Conservation (phyloP, 2,888 invertebrate species). For the Andrena flavipes region DNA sequence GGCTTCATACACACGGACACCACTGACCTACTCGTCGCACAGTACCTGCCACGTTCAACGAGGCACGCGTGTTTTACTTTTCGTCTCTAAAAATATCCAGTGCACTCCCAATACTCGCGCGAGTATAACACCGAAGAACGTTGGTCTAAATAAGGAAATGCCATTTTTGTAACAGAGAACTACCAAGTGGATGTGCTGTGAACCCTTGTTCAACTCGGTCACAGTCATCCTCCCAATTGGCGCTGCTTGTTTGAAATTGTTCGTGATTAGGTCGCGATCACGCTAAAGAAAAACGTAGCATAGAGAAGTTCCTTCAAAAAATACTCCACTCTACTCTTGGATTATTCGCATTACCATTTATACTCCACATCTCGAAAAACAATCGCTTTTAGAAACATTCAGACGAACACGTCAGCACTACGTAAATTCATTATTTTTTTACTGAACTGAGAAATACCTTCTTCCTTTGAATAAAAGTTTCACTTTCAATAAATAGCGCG, state of each 20-base stretch:
- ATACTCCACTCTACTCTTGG: too few relatives aligned
- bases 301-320: too few relatives aligned
- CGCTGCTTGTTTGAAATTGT: constrained; percentile 57
- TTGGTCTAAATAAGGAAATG: constrained; percentile 35
- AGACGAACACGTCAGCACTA: too few relatives aligned
- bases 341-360: too few relatives aligned
- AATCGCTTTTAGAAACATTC: too few relatives aligned
- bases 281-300: constrained; percentile 25
- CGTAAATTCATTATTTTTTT: too few relatives aligned
- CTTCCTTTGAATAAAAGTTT: too few relatives aligned
- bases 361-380: too few relatives aligned
- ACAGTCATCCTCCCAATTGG: constrained; percentile 61
- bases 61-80: not conserved
- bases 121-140: not conserved
- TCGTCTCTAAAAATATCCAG: not conserved
- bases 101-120: not conserved
- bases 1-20: constrained; percentile 46
- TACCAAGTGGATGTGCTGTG: constrained; percentile 42
- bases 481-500: too few relatives aligned
- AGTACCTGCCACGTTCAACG: not conserved
- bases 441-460: too few relatives aligned
- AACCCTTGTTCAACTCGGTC: constrained; percentile 58
- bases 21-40: constrained; percentile 41
- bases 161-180: constrained; percentile 41
- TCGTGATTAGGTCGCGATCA: constrained; percentile 57